Conservation (phyloP, 2,797 vertebrate genomes). For the Acropternis orthonyx region DNA sequence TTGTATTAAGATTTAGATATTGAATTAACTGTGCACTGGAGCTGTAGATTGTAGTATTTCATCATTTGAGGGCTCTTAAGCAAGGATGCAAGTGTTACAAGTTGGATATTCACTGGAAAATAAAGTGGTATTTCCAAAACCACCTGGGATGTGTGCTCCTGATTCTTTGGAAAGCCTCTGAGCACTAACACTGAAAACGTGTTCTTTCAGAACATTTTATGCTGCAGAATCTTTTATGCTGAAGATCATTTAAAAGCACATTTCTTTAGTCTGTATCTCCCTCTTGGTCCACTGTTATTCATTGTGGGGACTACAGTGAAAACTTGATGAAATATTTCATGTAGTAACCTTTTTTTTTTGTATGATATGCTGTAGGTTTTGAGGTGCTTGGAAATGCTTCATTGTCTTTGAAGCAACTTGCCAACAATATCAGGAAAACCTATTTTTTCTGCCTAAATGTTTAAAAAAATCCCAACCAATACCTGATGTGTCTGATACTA, state of each 20-base stretch:
- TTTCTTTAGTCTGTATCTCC: background rate
- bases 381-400: background rate
- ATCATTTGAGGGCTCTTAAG: background rate
- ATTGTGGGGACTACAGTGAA: background rate
- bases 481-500: background rate
- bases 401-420: background rate
- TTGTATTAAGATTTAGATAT: conserved; percentile 3
- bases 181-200: background rate
- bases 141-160: background rate
- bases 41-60: background rate
- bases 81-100: background rate
- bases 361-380: background rate
- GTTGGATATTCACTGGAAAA: conserved; percentile 37
- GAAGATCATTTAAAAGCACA: background rate
- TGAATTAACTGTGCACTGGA: conserved; percentile 24
- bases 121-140: conserved; percentile 37
- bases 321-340: background rate
- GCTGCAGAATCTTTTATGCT: background rate
- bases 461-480: background rate
- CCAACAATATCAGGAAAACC: background rate
- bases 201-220: background rate
- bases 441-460: background rate
- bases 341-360: background rate
- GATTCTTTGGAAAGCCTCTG: background rate
- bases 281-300: background rate